Evolutionary conservation across 2,113 vertebrate genomes (phyloP).

Genomic region (Caretta caretta): DNA sequence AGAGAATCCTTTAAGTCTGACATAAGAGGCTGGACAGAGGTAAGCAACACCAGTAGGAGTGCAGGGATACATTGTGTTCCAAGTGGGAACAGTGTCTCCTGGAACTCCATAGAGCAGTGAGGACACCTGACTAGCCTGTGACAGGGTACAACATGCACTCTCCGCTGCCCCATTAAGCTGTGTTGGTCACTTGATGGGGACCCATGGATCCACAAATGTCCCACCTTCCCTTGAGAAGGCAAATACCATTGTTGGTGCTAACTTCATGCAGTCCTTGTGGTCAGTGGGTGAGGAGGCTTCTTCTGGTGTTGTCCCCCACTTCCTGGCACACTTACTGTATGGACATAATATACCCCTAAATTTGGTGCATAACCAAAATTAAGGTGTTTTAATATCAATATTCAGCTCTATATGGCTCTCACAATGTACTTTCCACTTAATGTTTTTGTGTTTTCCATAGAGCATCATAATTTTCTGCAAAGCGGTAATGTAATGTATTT

Average conservation of each 20-base stretch:
- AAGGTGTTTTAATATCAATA: background rate
- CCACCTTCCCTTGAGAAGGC: background rate
- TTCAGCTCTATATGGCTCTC: background rate
- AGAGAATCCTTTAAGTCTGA: background rate
- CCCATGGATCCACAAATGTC: background rate
- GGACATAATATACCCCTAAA: background rate
- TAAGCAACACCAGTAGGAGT: background rate
- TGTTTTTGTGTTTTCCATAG: background rate
- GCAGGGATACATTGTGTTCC: background rate
- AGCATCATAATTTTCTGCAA: background rate
- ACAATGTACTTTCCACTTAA: background rate
- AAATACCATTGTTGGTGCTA: no score
- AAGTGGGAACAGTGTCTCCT: background rate
- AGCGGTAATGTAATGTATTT: background rate
- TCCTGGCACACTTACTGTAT: background rate
- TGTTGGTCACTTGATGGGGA: background rate
- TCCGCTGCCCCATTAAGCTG: background rate
- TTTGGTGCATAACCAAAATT: background rate
- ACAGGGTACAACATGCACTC: background rate
- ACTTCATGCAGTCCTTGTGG: background rate
- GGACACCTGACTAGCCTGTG: background rate
- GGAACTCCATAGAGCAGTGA: background rate
- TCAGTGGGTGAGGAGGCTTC: background rate
- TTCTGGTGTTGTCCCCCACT: rapidly evolving
- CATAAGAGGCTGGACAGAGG: background rate